Base-by-base conservation (phyloP, 2,113 vertebrate species). In the Ciconia maguari region DNA sequence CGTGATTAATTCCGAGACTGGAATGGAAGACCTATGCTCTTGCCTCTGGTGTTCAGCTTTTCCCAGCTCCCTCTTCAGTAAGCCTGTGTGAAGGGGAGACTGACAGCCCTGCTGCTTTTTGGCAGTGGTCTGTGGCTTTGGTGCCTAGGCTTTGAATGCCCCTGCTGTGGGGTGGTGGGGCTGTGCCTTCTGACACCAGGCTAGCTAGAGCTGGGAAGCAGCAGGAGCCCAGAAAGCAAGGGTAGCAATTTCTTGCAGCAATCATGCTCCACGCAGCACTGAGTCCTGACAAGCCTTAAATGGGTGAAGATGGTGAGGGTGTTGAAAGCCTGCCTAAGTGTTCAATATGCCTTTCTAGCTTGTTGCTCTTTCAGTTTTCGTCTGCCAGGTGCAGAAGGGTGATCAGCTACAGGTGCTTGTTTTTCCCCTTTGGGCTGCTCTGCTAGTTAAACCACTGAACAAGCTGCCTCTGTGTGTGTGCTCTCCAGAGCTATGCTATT, bases 261-360 rank as follows among this genome's bases (percentile, higher is more conserved):
- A 1, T 64, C 17, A 0, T 54, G 32, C 41, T 55, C 68, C 13
- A 13, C 27, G 3, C n/a, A 42, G 5, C 7, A 7, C 18, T 15
- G 10, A 18, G 38, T 80, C n/a, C 66, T 83, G 57, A 20, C 20
- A 26, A 26, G 25, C 8, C 42, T 38, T 66, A 66, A 62, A 5
- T 12, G 32, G 11, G 24, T 82, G 38, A 71, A 48, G 48, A 24
- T 17, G 19, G 11, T 25, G 15, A 52, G 68, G 60, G 7, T 38
- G 7, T 24, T 78, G 83, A 81, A 81, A 87, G 62, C 42, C 30
- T 72, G n/a, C 22, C 32, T 7, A 2, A 4, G 8, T 15, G 48
- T 55, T 85, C 8, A 5, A 0, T 22, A 8, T 52, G 16, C 21
- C 26, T 72, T 71, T 79, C 46, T 79, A 72, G 70, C 61, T 71